A percentile compares a stretch with the other conserved stretches of the same genome.
These are phyloP conservation scores for Linnaemya vulpina DNA, from an alignment of 2,888 invertebrate genomes.

Conservation along the genomic window DNA sequence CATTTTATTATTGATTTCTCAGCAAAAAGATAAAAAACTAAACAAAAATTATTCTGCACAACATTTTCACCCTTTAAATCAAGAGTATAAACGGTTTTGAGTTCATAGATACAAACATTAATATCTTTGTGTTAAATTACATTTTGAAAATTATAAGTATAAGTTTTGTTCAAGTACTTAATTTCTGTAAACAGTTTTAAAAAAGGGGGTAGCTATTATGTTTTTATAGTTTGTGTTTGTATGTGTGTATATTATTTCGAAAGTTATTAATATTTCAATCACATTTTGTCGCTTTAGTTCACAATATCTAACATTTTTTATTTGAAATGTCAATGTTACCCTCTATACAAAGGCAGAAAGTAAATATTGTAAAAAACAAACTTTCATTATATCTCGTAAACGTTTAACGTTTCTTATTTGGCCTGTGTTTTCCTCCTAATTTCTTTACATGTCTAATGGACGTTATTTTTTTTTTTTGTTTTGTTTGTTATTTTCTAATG, in stretches of 20 bases:
- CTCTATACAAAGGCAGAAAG: slow-evolving; percentile 63
- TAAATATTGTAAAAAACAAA: slow-evolving; percentile 45
- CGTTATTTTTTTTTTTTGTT: slow-evolving; percentile 69
- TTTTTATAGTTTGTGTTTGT: slow-evolving; percentile 51
- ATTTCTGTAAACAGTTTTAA: slow-evolving; percentile 33
- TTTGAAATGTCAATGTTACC: slow-evolving; percentile 70
- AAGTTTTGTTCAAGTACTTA: slow-evolving; percentile 9
- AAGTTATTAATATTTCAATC: slow-evolving; percentile 29
- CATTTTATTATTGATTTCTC: slow-evolving; percentile 27
- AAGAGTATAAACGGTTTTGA: slow-evolving; percentile 45
- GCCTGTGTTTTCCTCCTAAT: slow-evolving; percentile 26
- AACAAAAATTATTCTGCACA: slow-evolving; percentile 64
- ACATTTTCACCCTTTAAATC: slow-evolving; percentile 68
- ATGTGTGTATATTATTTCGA: slow-evolving; percentile 46
- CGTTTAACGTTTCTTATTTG: slow-evolving; percentile 15
- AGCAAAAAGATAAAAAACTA: too few species aligned
- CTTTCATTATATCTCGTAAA: slow-evolving; percentile 54
- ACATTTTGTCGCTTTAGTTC: slow-evolving; percentile 10
- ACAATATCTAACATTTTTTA: slow-evolving; percentile 54
- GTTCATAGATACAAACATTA: slow-evolving; percentile 31
- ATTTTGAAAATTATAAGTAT: slow-evolving; percentile 2
- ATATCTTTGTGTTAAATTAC: slow-evolving; percentile 47
- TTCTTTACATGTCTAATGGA: slow-evolving; percentile 62
- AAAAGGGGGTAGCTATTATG: slow-evolving; percentile 73
- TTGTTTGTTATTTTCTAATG: too few species aligned